Percentiles rank a stretch among this genome's conserved stretches.
Evolutionary conservation across 2,888 invertebrate genomes (phyloP).

Genomic region (Xestia xanthographa): DNA sequence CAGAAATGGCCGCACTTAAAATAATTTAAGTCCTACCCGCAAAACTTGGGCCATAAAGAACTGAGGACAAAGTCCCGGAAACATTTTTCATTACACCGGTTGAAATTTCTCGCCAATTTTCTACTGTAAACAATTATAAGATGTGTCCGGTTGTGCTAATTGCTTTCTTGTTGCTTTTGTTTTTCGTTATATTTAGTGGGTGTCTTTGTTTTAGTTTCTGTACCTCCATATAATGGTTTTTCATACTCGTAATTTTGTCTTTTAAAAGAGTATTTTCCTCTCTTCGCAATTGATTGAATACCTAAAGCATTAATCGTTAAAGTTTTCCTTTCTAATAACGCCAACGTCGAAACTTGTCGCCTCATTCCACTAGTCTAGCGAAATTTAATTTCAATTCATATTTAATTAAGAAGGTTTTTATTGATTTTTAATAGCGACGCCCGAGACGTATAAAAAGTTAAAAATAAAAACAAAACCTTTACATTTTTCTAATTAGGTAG

Average conservation of each 20-base stretch:
- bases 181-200: conserved; percentile 47
- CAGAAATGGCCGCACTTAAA: conserved; percentile 85
- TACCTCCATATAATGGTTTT: background rate
- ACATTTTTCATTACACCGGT: conserved; percentile 87
- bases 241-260: background rate
- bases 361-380: background rate
- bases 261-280: background rate
- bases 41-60: conserved; percentile 86
- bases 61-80: conserved; percentile 82
- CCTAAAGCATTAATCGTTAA: background rate
- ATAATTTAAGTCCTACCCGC: conserved; percentile 85
- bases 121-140: conserved; percentile 86
- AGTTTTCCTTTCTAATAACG: conserved; percentile 19
- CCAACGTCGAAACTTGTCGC: background rate
- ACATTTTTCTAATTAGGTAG: conserved; percentile 8
- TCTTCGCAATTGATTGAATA: background rate
- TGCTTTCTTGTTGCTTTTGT: conserved; percentile 68
- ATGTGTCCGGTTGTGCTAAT: conserved; percentile 81
- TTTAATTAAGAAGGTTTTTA: background rate
- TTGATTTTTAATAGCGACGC: background rate
- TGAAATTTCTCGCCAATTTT: conserved; percentile 75
- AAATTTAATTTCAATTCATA: background rate
- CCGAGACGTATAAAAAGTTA: background rate
- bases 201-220: conserved; percentile 14
- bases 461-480: background rate